A percentile compares a stretch with the other conserved stretches of the same genome.
phyloP scores from a whole-genome alignment of 2,113 vertebrate species.

The Labrus mixtus region DNA sequence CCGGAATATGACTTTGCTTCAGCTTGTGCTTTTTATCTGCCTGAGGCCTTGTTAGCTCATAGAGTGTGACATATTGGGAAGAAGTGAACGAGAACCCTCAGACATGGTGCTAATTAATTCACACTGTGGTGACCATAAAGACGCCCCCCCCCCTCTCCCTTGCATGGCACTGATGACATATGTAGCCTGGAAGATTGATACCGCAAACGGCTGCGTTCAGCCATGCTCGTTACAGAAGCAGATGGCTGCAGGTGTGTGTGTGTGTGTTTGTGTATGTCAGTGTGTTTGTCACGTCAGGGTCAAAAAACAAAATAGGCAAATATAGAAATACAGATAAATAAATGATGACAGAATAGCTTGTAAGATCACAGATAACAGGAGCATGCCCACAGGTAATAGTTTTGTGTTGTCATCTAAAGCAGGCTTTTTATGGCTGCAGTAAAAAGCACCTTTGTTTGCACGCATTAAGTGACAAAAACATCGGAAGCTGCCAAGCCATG shows the following conservation, averaged over 20 bases:
- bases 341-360: not conserved
- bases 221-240: conserved; percentile 56
- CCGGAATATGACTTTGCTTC: conserved; percentile 37
- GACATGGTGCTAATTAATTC: conserved; percentile 69
- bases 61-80: conserved; percentile 55
- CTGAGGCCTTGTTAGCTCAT: conserved; percentile 59
- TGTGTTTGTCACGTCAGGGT: conserved; percentile 9
- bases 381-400: not conserved
- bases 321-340: conserved; percentile 26
- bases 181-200: conserved; percentile 67
- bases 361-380: not conserved
- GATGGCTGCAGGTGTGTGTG: conserved; percentile 42
- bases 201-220: conserved; percentile 40
- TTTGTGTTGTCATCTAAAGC: not conserved
- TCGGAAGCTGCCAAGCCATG: not conserved
- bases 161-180: conserved; percentile 48
- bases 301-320: conserved; percentile 30
- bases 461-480: not conserved
- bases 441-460: not conserved
- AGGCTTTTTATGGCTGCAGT: conserved; percentile 1
- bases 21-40: conserved; percentile 54
- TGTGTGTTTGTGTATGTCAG: conserved; percentile 20
- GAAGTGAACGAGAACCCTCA: conserved; percentile 62
- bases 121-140: conserved; percentile 65
- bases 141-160: conserved; percentile 15